phyloP scores from a whole-genome alignment of 2,113 vertebrate genomes.

The Cranoglanis bouderius region DNA sequence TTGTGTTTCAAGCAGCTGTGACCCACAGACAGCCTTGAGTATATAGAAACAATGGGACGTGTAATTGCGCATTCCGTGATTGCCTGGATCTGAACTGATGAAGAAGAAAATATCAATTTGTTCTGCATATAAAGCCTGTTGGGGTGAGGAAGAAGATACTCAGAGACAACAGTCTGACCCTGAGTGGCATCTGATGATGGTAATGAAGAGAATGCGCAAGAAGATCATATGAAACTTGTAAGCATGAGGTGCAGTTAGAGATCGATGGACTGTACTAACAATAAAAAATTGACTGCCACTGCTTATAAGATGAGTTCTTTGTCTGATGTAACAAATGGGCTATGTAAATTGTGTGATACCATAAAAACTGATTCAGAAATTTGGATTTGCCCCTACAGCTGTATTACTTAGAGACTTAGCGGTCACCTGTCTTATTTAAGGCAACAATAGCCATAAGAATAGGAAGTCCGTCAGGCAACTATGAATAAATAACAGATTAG shows the following conservation, averaged over 20 bases:
- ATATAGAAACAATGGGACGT: not conserved
- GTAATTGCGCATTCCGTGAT: not conserved
- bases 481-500: not conserved
- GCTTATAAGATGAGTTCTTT: not conserved
- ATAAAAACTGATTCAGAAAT: not conserved
- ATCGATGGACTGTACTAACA: not conserved
- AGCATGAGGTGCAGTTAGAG: not conserved
- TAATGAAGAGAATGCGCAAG: not conserved
- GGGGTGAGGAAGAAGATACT: not conserved
- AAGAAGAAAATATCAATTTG: not conserved
- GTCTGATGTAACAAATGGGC: too few relatives aligned
- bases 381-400: not conserved
- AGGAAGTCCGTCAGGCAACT: not conserved
- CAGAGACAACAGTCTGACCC: not conserved
- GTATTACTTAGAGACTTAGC: too few relatives aligned
- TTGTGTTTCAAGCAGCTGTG: not conserved
- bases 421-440: not conserved
- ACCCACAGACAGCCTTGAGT: not conserved
- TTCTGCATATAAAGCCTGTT: not conserved
- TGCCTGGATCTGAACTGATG: not conserved
- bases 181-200: not conserved
- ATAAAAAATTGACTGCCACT: not conserved
- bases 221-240: not conserved
- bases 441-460: not conserved
- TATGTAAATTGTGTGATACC: not conserved